Evolutionary conservation across 2,113 vertebrate genomes (phyloP).

Genomic region (Etheostoma spectabile): DNA sequence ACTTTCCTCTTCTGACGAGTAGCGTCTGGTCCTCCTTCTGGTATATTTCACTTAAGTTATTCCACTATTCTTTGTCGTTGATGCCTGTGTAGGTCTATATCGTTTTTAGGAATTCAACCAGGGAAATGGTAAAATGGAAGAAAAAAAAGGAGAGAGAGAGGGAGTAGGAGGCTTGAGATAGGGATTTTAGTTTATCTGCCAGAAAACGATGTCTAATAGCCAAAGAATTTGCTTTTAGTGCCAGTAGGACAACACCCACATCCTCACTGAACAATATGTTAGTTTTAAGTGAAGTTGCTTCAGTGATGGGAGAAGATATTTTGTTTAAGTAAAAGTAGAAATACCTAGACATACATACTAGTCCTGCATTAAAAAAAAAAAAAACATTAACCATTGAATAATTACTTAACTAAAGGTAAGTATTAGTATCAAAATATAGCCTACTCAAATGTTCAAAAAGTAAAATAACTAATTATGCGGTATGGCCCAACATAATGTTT

Average conservation of each 20-base stretch:
- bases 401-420: too few relatives aligned
- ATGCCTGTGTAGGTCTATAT: neutral
- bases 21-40: neutral
- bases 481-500: too few relatives aligned
- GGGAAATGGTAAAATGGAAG: neutral
- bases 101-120: neutral
- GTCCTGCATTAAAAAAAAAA: neutral
- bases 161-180: slow-evolving; percentile 12
- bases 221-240: slow-evolving; percentile 62
- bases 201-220: slow-evolving; percentile 22
- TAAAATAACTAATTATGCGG: neutral
- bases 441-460: neutral
- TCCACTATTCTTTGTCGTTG: neutral
- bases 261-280: slow-evolving; percentile 34
- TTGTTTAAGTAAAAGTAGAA: neutral
- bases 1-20: neutral
- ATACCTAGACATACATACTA: neutral
- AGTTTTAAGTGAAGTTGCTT: neutral
- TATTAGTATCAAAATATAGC: neutral
- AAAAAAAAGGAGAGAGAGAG: neutral
- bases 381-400: too few relatives aligned
- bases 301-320: neutral
- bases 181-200: slow-evolving; percentile 4
- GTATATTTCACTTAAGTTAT: neutral
- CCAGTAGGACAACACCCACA: slow-evolving; percentile 69